These are phyloP conservation scores for Nanorana parkeri DNA, from an alignment of 2,113 vertebrate species.

Conservation along the genomic window DNA sequence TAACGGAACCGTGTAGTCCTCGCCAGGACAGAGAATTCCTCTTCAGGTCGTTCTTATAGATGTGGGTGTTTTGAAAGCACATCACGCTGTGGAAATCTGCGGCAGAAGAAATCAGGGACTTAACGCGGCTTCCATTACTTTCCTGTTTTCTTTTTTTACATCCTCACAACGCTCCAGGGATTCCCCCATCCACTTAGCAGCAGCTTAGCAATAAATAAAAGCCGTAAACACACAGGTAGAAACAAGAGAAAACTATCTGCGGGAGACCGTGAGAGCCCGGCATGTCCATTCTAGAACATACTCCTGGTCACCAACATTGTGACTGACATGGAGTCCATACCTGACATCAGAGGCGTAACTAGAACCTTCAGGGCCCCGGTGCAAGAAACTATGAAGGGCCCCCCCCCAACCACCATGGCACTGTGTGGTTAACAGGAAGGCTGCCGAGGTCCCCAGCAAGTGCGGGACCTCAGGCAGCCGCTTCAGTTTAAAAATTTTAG, in stretches of 20 bases:
- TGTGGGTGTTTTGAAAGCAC: slow-evolving; percentile 29
- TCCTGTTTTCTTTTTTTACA: slow-evolving; percentile 42
- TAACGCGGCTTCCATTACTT: neutral
- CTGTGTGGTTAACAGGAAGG: too few species aligned
- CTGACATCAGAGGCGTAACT: too few species aligned
- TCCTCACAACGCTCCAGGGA: slow-evolving; percentile 45
- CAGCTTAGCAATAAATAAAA: slow-evolving; percentile 26
- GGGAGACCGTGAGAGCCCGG: neutral
- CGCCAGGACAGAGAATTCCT: neutral
- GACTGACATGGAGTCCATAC: too few species aligned
- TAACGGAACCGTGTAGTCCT: neutral
- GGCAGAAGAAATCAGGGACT: neutral
- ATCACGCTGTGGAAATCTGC: slow-evolving; percentile 25
- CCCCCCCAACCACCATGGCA: too few species aligned
- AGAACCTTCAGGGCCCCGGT: too few species aligned
- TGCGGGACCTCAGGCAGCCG: too few species aligned
- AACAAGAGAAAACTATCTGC: neutral
- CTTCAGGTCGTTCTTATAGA: neutral
- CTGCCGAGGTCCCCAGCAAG: too few species aligned
- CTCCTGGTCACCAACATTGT: too few species aligned
- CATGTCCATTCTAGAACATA: neutral
- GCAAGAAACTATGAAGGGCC: too few species aligned
- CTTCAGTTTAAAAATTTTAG: too few species aligned
- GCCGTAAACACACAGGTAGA: slow-evolving; percentile 14
- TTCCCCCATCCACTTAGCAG: slow-evolving; percentile 8